Base-by-base conservation (phyloP, 2,113 vertebrate genomes). In the Tenebrosternarchus preto region DNA sequence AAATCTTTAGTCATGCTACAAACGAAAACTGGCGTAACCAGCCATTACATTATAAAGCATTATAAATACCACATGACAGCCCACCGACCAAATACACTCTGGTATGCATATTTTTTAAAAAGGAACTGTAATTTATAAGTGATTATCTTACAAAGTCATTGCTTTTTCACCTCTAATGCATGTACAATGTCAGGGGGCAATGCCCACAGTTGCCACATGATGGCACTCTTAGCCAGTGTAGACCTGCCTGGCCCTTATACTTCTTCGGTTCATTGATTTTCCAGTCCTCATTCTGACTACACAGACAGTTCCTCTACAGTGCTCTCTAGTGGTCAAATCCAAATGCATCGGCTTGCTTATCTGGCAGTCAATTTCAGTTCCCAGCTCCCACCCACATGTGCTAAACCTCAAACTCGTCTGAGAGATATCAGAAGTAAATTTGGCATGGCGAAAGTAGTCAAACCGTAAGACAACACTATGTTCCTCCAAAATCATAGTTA, bases 51-150 rank as follows among this genome's bases (percentile, higher is more conserved):
- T 83, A 88, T 88, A 88, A 89, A 84, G 87, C 86, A 80, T 83
- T 87, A 91, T 92, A 92, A 92, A 92, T 91, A 92, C 86, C 82
- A 81, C 68, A 90, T 82, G 81, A 85, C 80, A 87, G 81, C 87
- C 83, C 84, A 82, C 73, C 80, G 85, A 81, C 84, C 89, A 87
- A 85, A 80, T 80, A 85, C 83, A 87, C 83, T 81, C 73, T 74
- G 31, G 39, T 83, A 78, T 78, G 85, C 69, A 83, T 64, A 22
- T 64, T 69, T 77, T 12, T 55, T 36, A 63, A 75, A 73, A 72
- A 53, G 22, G 82, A 88, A 85, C 81, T 60, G 60, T 12, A 72
- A 77, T 67, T 66, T 63, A 84, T 46, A 57, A 25, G 87, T 78
- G 81, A 84, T 89, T 83, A 71, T 64, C 69, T 84, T 86, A 88